phyloP scores from a whole-genome alignment of 2,113 vertebrate species.

The Smithornis capensis region DNA sequence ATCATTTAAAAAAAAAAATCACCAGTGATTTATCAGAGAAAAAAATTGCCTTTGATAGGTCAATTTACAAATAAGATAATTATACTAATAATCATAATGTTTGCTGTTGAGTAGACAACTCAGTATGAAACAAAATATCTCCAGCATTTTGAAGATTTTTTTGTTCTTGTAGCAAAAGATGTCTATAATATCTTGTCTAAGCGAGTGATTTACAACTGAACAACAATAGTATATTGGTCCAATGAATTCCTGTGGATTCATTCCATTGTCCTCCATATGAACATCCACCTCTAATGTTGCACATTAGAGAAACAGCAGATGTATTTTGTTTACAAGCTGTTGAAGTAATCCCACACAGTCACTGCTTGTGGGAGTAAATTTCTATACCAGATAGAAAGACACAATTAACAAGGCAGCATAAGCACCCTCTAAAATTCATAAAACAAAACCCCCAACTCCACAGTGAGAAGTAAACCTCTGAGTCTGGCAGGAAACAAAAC shows the following conservation, averaged over 20 bases:
- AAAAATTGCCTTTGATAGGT: neutral
- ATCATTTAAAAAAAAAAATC: neutral
- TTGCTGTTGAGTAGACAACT: neutral
- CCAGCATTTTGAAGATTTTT: neutral
- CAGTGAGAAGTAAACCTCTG: neutral
- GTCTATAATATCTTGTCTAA: neutral
- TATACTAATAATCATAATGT: neutral
- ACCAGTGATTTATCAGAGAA: neutral
- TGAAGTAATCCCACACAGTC: neutral
- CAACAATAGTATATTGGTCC: neutral
- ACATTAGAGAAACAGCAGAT: neutral
- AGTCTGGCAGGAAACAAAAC: neutral
- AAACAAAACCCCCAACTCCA: neutral
- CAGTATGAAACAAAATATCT: neutral
- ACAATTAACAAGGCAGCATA: fast-evolving
- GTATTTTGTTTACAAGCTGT: neutral
- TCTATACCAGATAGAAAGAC: neutral
- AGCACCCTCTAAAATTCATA: neutral
- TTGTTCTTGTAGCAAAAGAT: neutral
- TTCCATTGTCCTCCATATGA: neutral
- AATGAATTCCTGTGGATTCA: neutral
- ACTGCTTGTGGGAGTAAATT: neutral
- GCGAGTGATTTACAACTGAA: neutral
- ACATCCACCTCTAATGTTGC: neutral
- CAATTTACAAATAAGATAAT: neutral